phyloP scores from a whole-genome alignment of 2,888 invertebrate genomes.

The Lasioglossum villosulum region DNA sequence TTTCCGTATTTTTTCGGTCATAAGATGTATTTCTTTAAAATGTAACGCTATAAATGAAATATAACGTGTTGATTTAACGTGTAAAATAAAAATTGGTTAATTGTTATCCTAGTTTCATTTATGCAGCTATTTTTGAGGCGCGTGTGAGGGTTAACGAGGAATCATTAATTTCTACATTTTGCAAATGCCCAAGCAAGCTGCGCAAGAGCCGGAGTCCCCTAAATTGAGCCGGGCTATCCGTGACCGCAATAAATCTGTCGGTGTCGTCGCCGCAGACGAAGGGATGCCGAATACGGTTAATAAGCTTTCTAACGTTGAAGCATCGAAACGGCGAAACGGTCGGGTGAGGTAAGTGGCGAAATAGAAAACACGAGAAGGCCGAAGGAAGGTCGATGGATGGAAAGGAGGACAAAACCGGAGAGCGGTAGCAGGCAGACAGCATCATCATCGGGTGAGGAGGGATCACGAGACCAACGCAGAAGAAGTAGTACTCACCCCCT shows the following conservation, averaged over 20 bases:
- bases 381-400: slow-evolving; percentile 10
- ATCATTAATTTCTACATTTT: too few species aligned
- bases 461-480: slow-evolving; percentile 11
- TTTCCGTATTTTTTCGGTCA: too few species aligned
- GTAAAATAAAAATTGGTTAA: too few species aligned
- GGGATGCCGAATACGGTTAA: not conserved
- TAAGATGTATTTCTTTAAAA: too few species aligned
- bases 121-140: too few species aligned
- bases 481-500: slow-evolving; percentile 76
- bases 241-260: not conserved
- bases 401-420: slow-evolving; percentile 24
- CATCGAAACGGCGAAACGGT: slow-evolving; percentile 10
- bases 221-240: not conserved
- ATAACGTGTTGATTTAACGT: too few species aligned
- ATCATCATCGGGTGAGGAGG: not conserved
- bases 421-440: not conserved
- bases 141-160: too few species aligned
- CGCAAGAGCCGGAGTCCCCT: not conserved
- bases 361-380: slow-evolving; percentile 43
- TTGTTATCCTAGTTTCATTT: too few species aligned
- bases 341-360: slow-evolving; percentile 20
- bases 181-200: too few species aligned
- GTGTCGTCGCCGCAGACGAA: not conserved
- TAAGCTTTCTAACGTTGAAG: not conserved
- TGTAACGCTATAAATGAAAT: too few species aligned